Percentiles rank a stretch among this genome's conserved stretches.
Conservation (phyloP, 2,113 vertebrate species). For the Dascyllus trimaculatus region DNA sequence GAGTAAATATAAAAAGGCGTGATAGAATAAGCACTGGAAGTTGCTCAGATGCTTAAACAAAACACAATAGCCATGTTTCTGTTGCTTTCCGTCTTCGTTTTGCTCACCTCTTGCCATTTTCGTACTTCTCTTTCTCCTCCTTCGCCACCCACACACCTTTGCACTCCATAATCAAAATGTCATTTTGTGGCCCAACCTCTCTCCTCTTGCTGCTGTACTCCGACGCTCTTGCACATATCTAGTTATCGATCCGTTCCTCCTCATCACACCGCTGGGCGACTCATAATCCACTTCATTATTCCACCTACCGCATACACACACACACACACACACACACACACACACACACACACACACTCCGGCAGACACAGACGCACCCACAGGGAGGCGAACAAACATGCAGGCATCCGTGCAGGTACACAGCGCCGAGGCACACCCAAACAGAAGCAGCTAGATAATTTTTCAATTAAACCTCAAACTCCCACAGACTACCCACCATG, state of each 20-base stretch:
- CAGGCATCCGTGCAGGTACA: slow-evolving; percentile 41
- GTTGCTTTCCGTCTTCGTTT: not conserved
- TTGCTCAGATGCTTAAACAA: slow-evolving; percentile 2
- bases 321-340: too few relatives aligned
- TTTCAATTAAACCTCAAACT: slow-evolving; percentile 69
- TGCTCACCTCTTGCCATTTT: not conserved
- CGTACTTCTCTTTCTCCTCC: slow-evolving; percentile 16
- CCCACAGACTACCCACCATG: slow-evolving; percentile 56
- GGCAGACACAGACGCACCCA: slow-evolving; percentile 16
- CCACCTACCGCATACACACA: slow-evolving; percentile 34
- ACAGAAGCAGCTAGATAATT: slow-evolving; percentile 54
- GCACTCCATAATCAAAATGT: slow-evolving; percentile 50
- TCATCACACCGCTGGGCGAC: slow-evolving; percentile 55
- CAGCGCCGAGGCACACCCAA: slow-evolving; percentile 30
- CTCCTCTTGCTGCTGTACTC: slow-evolving; percentile 42
- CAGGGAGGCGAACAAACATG: slow-evolving; percentile 46
- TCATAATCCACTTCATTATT: slow-evolving; percentile 78
- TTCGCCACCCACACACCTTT: slow-evolving; percentile 35
- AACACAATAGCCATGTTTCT: not conserved
- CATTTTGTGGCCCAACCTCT: slow-evolving; percentile 29
- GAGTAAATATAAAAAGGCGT: not conserved
- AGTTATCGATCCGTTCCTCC: slow-evolving; percentile 67
- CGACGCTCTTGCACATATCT: slow-evolving; percentile 50
- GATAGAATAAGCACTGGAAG: not conserved
- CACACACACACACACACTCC: not conserved